Percentiles rank a stretch among this genome's conserved stretches.
phyloP scores from a whole-genome alignment of 2,888 invertebrate species.

The Melanostoma mellinum region DNA sequence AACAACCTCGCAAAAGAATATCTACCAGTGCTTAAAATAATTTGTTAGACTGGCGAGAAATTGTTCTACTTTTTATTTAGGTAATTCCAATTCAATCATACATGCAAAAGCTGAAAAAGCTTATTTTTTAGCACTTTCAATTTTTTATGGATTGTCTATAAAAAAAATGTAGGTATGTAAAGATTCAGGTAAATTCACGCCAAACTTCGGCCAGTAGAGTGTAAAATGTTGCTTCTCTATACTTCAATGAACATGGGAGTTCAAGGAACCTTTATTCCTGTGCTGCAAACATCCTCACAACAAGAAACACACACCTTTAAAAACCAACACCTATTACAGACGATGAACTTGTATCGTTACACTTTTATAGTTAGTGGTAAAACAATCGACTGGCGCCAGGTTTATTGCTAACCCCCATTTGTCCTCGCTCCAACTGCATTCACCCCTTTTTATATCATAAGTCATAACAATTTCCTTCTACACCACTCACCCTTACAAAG shows the following conservation, averaged over 20 bases:
- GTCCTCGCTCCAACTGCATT: constrained; percentile 38
- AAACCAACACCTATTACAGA: constrained; percentile 51
- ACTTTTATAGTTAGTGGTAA: constrained; percentile 8
- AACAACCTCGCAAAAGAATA: too few relatives aligned
- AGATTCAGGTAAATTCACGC: background rate
- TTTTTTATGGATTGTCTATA: too few relatives aligned
- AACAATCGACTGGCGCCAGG: constrained; percentile 62
- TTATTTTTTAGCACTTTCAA: too few relatives aligned
- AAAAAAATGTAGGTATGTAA: too few relatives aligned
- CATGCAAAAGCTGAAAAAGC: too few relatives aligned
- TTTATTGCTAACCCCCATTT: constrained; percentile 30
- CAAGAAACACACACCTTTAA: constrained; percentile 13
- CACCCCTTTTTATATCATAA: constrained; percentile 31
- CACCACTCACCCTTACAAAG: constrained; percentile 29
- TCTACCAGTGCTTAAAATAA: too few relatives aligned
- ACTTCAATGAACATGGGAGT: constrained; percentile 31
- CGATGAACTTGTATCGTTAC: constrained; percentile 49
- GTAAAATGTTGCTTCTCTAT: constrained; percentile 9
- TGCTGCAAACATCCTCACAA: constrained; percentile 25
- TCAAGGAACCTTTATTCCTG: constrained; percentile 61
- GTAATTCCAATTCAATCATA: too few relatives aligned
- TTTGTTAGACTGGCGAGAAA: too few relatives aligned
- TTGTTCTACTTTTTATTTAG: too few relatives aligned
- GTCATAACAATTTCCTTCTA: constrained; percentile 50
- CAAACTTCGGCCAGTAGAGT: constrained; percentile 40